Conservation (phyloP, 2,888 invertebrate species). For the Electrophaes corylata region DNA sequence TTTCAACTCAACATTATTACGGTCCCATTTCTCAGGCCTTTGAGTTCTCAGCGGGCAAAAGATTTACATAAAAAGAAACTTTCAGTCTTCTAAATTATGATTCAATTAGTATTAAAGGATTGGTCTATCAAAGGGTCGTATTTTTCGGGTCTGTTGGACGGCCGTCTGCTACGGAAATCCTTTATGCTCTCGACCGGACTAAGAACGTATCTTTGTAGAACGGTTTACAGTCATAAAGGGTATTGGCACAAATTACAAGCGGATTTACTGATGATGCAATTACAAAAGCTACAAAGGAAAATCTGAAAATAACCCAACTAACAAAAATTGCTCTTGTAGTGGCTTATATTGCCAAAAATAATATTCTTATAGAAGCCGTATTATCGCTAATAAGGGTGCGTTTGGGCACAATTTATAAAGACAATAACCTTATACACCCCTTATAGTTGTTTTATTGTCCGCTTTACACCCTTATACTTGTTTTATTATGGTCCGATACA, state of each 20-base stretch:
- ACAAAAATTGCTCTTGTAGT: too few relatives aligned
- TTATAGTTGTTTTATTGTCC: too few relatives aligned
- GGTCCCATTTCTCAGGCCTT: conserved; percentile 68
- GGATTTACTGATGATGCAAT: conserved; percentile 49
- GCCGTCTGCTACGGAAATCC: conserved; percentile 61
- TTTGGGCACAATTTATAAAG: too few relatives aligned
- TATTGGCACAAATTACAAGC: conserved; percentile 67
- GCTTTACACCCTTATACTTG: too few relatives aligned
- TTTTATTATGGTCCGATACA: too few relatives aligned
- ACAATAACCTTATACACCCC: too few relatives aligned
- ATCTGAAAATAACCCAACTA: conserved; percentile 40
- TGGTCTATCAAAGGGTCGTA: conserved; percentile 77
- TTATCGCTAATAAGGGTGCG: too few relatives aligned
- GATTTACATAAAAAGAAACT: conserved; percentile 83
- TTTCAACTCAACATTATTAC: conserved; percentile 72
- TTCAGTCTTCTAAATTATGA: conserved; percentile 80
- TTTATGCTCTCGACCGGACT: conserved; percentile 79
- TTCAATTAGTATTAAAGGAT: conserved; percentile 84
- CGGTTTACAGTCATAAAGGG: conserved; percentile 63
- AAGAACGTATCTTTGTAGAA: conserved; percentile 72
- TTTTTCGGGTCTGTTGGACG: conserved; percentile 75
- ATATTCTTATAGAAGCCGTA: too few relatives aligned
- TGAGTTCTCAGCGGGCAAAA: conserved; percentile 69
- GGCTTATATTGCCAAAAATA: too few relatives aligned
- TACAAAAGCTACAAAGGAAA: conserved; percentile 42